Conservation (phyloP, 1,140 invertebrate genomes). For the Microvelia longipes region DNA sequence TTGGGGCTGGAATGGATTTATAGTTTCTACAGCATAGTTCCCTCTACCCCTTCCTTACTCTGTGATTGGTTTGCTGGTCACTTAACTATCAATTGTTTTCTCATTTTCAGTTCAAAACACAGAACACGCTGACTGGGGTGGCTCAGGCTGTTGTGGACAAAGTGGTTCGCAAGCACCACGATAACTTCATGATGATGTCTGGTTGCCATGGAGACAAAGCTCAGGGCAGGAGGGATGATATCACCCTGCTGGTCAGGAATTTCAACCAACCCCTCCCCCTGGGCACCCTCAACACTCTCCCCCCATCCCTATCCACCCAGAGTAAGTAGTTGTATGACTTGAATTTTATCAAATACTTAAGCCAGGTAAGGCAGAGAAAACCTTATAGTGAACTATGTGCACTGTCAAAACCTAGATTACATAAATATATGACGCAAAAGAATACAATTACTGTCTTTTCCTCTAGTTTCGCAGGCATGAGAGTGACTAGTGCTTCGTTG, state of each 20-base stretch:
- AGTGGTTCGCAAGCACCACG: slow-evolving; percentile 66
- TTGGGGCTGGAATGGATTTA: too few species aligned
- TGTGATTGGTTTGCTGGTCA: too few species aligned
- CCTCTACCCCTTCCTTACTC: too few species aligned
- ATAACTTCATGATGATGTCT: slow-evolving; percentile 46
- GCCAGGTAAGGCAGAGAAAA: too few species aligned
- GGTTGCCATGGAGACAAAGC: slow-evolving; percentile 7
- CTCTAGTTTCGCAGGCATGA: too few species aligned
- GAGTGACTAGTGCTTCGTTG: too few species aligned
- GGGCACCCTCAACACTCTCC: slow-evolving; percentile 24
- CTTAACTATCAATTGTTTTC: too few species aligned
- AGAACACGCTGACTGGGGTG: slow-evolving; percentile 62
- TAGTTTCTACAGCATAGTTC: too few species aligned
- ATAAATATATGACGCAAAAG: too few species aligned
- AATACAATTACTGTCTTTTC: too few species aligned
- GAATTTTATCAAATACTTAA: not conserved
- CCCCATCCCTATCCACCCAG: not conserved
- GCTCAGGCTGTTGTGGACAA: slow-evolving; percentile 77
- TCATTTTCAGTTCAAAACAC: slow-evolving; percentile 60
- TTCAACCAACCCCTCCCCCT: slow-evolving; percentile 66
- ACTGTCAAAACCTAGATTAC: too few species aligned
- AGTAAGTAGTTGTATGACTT: not conserved
- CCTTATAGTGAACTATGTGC: too few species aligned
- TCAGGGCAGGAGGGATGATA: slow-evolving; percentile 48
- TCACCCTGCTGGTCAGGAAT: slow-evolving; percentile 70